Base-by-base conservation (phyloP, 2,797 vertebrate genomes). In the Schizopygopsis pylzovi region DNA sequence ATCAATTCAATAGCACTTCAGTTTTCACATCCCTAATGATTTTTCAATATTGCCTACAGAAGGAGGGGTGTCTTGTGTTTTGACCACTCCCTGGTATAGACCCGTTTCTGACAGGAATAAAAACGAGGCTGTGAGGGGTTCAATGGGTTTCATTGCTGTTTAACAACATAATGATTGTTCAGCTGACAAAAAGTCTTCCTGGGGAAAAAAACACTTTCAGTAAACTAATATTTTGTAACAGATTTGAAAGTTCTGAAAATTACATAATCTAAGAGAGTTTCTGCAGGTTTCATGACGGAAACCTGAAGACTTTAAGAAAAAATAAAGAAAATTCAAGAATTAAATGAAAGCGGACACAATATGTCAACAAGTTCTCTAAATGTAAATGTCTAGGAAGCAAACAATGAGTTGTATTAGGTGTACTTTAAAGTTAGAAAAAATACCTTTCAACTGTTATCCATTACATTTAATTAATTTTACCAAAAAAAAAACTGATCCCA, bases 1-100 rank as follows among this genome's bases (percentile, higher is more conserved):
- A 75, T 77, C 20, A 77, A 41, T 47, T 67, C 49, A 80, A 61
- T 15, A 63, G 16, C 41, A 63, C 22, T 25, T 63, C 52, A 56
- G 33, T n/a, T 9, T n/a, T 49, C n/a, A 22, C 45, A 49, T 56
- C 20, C 18, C 41, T 39, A 6, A 37, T n/a, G 28, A 15, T 56
- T 22, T 39, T 33, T 39, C 11, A n/a, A 10, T 41, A n/a, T 52
- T 56, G 47, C 4, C 33, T 25, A 7, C 75, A 78, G 37, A 25
- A 54, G 22, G 6, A 37, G 7, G 47, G 79, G 5, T 81, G 15
- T 67, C 33, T 37, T 28, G 18, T 67, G 65, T 70, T 18, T 65
- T 33, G 28, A 67, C 33, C 65, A 67, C 47, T 70, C 8, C 33
- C 37, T 41, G 37, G 11, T 59, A 18, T 37, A 37, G 63, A 67